Base-by-base conservation (phyloP, 2,797 vertebrate genomes). In the Gouania willdenowi region DNA sequence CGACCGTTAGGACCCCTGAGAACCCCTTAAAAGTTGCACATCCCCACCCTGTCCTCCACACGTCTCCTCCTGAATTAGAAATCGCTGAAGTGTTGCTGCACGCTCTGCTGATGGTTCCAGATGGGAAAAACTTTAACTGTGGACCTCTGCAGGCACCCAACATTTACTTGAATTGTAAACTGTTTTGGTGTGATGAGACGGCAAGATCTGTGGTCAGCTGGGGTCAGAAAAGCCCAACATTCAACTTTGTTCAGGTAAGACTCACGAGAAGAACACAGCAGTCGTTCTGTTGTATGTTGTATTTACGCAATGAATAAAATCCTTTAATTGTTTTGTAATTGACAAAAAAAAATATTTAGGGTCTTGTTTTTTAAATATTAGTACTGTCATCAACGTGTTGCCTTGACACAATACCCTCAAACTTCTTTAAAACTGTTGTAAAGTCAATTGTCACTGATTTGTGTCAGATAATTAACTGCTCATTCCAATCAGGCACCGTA, bases 131-230 rank as follows among this genome's bases (percentile, higher is more conserved):
- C 48, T 92, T 97, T 15, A 31, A 9, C 44, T 71, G 68, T 30
- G 77, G 62, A 8, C 68, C 77, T 0, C 12, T 19, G 5, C 26
- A 68, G 18, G 49, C 88, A 8, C 91, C 88, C 18, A 96, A 92
- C 0, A 37, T 94, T 4, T 99, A 97, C 77, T 79, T 99, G 31
- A 95, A 86, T 65, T 97, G 91, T 77, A 98, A 94, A 39, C 82
- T 97, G 40, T 93, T 98, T 44, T 91, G 88, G 77, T 87, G 86
- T 0, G 90, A 95, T 46, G 93, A 92, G 66, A 88, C 81, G 0
- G 83, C 86, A 0, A 90, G 88, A 31, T 97, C 97, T 2, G 27
- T 79, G 1, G 76, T 94, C 0, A 46, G 89, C 11, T 98, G 97
- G 96, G 91, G 90, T 23, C 90, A 89, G 6, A 32, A 66, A 2